phyloP scores from a whole-genome alignment of 2,888 invertebrate species.

The Microchrysa polita region DNA sequence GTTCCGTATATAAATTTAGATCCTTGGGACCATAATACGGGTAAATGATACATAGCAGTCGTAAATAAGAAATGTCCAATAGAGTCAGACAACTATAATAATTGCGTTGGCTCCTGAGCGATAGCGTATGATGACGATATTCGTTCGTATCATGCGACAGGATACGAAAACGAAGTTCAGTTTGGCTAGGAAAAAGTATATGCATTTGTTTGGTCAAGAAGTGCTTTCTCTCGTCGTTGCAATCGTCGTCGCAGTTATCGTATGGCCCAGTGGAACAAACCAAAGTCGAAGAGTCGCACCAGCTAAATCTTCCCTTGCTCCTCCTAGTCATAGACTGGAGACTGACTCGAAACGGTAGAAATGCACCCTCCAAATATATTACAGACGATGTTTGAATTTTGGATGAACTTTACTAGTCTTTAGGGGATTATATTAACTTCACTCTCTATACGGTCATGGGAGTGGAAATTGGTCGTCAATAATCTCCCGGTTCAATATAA shows the following conservation, averaged over 20 bases:
- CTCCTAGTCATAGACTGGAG: background rate
- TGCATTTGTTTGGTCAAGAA: background rate
- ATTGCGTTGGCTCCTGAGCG: conserved; percentile 46
- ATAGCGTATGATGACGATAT: conserved; percentile 6
- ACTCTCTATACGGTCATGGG: conserved; percentile 36
- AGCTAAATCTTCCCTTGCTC: no score
- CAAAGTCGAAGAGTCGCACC: no score
- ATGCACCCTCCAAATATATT: conserved; percentile 46
- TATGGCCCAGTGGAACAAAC: no score
- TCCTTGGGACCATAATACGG: conserved; percentile 19
- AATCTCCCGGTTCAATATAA: conserved; percentile 37
- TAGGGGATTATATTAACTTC: conserved; percentile 43
- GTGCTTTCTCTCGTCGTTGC: conserved; percentile 4
- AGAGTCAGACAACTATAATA: conserved; percentile 48
- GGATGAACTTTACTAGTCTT: conserved; percentile 50
- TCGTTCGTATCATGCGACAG: background rate
- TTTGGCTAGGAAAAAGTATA: background rate
- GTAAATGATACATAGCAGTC: conserved; percentile 47
- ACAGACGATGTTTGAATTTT: conserved; percentile 50
- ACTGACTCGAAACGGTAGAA: conserved; percentile 41
- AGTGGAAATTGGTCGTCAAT: conserved; percentile 35
- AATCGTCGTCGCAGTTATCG: background rate
- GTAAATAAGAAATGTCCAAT: conserved; percentile 47
- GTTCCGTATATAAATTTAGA: conserved; percentile 14
- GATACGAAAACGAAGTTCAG: background rate